Evolutionary conservation across 2,888 invertebrate genomes (phyloP).

Genomic region (Rotaria socialis): DNA sequence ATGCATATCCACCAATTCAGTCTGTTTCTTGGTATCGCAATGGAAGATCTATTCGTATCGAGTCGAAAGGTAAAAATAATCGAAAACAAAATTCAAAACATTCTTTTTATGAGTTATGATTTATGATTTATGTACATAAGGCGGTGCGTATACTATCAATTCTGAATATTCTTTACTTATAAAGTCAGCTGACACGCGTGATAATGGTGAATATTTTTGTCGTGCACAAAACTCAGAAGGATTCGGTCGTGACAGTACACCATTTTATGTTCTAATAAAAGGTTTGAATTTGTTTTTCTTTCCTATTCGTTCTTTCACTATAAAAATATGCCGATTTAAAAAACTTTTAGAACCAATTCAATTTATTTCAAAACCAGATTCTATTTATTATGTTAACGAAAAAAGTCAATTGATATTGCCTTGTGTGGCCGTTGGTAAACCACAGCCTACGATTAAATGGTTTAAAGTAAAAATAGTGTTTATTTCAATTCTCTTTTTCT

Average conservation of each 20-base stretch:
- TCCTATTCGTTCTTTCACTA: too few species aligned
- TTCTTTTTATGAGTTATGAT: neutral
- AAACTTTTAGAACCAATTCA: neutral
- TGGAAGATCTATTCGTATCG: neutral
- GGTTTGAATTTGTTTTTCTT: neutral
- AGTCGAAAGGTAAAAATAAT: neutral
- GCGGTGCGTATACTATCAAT: slow-evolving; percentile 1
- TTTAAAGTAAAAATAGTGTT: neutral
- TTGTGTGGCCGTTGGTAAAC: neutral
- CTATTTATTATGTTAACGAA: neutral
- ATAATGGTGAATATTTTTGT: slow-evolving; percentile 2
- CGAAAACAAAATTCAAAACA: too few species aligned
- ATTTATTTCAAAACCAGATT: neutral
- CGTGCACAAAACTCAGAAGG: slow-evolving; percentile 34
- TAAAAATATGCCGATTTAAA: too few species aligned
- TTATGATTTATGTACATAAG: neutral
- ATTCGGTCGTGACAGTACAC: neutral
- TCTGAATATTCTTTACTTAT: neutral
- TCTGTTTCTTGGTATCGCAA: slow-evolving; percentile 27
- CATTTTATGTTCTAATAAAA: neutral
- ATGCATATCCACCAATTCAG: neutral
- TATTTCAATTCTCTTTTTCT: neutral
- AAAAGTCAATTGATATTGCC: neutral
- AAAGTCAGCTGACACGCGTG: neutral
- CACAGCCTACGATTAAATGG: neutral